Evolutionary conservation across 2,797 vertebrate species (phyloP).

Genomic region (Hypotaenidia philippensis): DNA sequence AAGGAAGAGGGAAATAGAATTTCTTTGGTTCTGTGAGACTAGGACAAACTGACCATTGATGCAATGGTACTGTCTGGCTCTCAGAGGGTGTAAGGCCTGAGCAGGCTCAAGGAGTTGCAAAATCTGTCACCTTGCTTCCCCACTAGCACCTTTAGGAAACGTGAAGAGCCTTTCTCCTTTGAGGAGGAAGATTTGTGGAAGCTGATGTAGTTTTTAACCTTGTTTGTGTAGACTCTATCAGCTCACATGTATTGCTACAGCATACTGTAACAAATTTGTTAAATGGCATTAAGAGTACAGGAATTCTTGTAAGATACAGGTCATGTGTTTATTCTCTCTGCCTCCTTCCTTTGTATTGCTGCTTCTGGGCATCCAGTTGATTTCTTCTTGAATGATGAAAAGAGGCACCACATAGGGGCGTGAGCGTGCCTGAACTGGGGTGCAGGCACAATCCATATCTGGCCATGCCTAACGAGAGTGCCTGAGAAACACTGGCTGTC

Average conservation of each 20-base stretch:
- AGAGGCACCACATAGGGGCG: not conserved
- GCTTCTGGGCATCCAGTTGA: not conserved
- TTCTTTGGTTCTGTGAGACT: not conserved
- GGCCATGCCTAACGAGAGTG: fast-evolving
- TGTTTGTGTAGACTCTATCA: not conserved
- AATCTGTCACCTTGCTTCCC: not conserved
- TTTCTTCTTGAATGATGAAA: not conserved
- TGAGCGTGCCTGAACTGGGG: fast-evolving
- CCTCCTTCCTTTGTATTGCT: not conserved
- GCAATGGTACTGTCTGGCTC: not conserved
- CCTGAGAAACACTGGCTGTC: not conserved
- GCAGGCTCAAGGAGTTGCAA: not conserved
- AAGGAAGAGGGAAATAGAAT: not conserved
- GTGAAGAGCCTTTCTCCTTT: not conserved
- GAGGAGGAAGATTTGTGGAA: not conserved
- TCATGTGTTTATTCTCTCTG: not conserved
- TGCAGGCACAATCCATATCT: not conserved
- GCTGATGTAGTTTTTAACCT: not conserved
- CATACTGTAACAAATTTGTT: not conserved
- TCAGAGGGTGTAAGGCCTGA: not conserved
- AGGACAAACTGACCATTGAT: not conserved
- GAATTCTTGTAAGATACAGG: not conserved
- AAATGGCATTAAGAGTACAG: not conserved
- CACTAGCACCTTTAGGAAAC: not conserved
- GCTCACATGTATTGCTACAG: not conserved